Percentiles rank a stretch among this genome's conserved stretches.
Evolutionary conservation across 2,888 invertebrate species (phyloP).

Genomic region (Athripsodes cinereus): DNA sequence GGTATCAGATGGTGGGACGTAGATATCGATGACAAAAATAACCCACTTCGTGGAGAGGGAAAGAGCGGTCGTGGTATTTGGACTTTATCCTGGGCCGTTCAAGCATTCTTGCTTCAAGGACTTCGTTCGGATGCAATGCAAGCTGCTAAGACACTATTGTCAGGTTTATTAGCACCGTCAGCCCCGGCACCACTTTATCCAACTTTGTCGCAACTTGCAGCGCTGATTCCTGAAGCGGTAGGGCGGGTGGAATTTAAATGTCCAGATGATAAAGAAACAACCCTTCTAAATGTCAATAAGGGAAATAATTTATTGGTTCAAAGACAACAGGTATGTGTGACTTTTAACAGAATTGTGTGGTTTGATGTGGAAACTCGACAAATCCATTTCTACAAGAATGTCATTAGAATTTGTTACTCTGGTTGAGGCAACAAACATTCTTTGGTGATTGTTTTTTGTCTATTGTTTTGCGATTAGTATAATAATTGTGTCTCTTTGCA

Average conservation of each 20-base stretch:
- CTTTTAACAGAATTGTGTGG: too few relatives aligned
- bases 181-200: conserved; percentile 12
- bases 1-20: conserved; percentile 44
- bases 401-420: too few relatives aligned
- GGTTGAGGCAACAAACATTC: too few relatives aligned
- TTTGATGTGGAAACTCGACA: too few relatives aligned
- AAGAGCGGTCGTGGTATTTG: conserved; percentile 25
- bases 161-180: conserved; percentile 32
- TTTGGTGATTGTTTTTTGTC: too few relatives aligned
- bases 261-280: conserved; percentile 14
- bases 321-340: conserved; percentile 22
- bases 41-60: conserved; percentile 38
- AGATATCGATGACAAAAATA: conserved; percentile 37
- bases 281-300: conserved; percentile 15
- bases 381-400: too few relatives aligned
- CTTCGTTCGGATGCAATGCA: conserved; percentile 39
- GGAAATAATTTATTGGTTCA: conserved; percentile 21
- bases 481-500: too few relatives aligned
- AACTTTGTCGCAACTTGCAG: conserved; percentile 12
- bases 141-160: conserved; percentile 39
- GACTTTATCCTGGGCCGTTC: conserved; percentile 58
- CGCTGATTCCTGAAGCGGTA: conserved; percentile 6
- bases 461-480: too few relatives aligned
- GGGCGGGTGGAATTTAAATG: conserved; percentile 20
- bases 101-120: conserved; percentile 55